Conservation (phyloP, 2,113 vertebrate species). For the Heterotis niloticus region DNA sequence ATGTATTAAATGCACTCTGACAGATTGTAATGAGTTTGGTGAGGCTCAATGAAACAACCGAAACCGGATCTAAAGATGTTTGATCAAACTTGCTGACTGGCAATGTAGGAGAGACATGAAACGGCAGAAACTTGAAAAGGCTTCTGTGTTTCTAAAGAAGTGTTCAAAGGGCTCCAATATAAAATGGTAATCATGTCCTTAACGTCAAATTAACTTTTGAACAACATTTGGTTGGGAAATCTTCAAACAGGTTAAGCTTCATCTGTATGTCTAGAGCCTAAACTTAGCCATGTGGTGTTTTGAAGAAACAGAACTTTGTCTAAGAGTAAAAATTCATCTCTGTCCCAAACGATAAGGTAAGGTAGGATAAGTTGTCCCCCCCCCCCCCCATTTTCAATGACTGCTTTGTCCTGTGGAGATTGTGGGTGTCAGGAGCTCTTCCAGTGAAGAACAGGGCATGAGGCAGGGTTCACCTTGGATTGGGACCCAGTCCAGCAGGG, state of each 20-base stretch:
- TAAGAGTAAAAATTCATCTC: too few species aligned
- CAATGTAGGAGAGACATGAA: slow-evolving; percentile 13
- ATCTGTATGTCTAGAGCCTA: not conserved
- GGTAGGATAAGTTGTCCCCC: too few species aligned
- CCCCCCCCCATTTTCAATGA: too few species aligned
- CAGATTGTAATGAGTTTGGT: slow-evolving; percentile 18
- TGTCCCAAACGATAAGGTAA: too few species aligned
- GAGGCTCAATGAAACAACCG: slow-evolving; percentile 8
- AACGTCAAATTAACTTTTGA: slow-evolving; percentile 18
- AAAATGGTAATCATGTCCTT: not conserved
- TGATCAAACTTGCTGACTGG: slow-evolving; percentile 27
- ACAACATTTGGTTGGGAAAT: not conserved
- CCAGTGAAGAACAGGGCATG: too few species aligned
- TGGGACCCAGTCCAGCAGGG: too few species aligned
- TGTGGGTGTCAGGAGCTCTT: too few species aligned
- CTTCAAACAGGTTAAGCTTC: not conserved
- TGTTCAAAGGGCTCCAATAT: slow-evolving; percentile 20
- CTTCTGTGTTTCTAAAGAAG: slow-evolving; percentile 16
- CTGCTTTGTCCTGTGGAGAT: too few species aligned
- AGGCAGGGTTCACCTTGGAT: too few species aligned
- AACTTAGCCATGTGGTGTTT: not conserved
- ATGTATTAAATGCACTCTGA: slow-evolving; percentile 26
- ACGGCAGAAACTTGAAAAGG: slow-evolving; percentile 21
- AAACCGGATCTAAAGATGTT: slow-evolving; percentile 26
- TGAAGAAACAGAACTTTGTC: slow-evolving; percentile 3